A percentile compares a stretch with the other conserved stretches of the same genome.
Conservation (phyloP, 2,888 invertebrate genomes). For the Erannis defoliaria region DNA sequence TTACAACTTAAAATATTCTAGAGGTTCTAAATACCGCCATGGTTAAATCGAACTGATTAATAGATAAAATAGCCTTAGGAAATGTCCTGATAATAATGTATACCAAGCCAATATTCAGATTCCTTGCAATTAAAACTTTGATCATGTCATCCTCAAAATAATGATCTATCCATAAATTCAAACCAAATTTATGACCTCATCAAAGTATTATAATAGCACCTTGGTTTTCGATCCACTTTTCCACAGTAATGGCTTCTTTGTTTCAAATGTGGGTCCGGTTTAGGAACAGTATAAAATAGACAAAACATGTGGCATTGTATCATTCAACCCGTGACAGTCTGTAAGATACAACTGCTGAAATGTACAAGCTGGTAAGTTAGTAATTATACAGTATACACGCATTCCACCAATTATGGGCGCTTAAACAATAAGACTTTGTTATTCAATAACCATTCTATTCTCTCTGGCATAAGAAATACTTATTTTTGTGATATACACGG, state of each 20-base stretch:
- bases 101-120: not conserved
- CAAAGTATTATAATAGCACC: too few relatives aligned
- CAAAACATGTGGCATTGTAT: constrained; percentile 17
- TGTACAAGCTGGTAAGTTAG: constrained; percentile 58
- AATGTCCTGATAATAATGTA: not conserved
- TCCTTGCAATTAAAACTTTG: constrained; percentile 21
- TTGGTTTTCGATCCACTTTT: constrained; percentile 18
- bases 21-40: not conserved
- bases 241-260: constrained; percentile 13
- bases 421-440: constrained; percentile 1
- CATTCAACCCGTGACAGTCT: constrained; percentile 42
- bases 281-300: constrained; percentile 25
- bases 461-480: not conserved
- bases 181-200: constrained; percentile 24
- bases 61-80: constrained; percentile 3
- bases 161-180: not conserved
- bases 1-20: too few relatives aligned
- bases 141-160: constrained; percentile 17
- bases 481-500: not conserved
- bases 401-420: constrained; percentile 9
- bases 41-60: constrained; percentile 4
- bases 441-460: not conserved
- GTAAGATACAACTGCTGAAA: constrained; percentile 43
- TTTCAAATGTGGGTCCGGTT: constrained; percentile 26
- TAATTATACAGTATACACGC: constrained; percentile 13